phyloP scores from a whole-genome alignment of 2,888 invertebrate species.

The Iphiclides podalirius region DNA sequence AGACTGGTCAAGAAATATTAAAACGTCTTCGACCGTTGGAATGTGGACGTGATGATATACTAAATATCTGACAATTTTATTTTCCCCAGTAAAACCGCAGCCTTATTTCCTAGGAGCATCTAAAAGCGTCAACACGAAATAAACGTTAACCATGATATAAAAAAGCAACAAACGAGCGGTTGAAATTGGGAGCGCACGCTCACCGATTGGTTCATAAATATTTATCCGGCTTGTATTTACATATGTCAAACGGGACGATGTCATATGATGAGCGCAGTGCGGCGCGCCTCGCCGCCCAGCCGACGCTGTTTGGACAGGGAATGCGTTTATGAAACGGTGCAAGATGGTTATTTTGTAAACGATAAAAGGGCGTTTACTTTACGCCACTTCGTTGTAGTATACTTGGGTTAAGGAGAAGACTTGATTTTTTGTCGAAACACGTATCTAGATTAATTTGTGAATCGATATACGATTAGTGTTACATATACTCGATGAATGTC shows the following conservation, averaged over 20 bases:
- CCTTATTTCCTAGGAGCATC: not conserved
- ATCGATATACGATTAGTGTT: no score
- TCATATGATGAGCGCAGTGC: slow-evolving; percentile 27
- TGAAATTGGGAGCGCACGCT: slow-evolving; percentile 28
- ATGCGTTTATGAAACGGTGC: slow-evolving; percentile 8
- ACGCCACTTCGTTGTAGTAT: not conserved
- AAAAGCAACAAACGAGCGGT: slow-evolving; percentile 24
- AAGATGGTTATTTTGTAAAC: not conserved
- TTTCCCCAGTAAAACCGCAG: not conserved
- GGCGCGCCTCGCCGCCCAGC: slow-evolving; percentile 33
- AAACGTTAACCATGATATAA: slow-evolving; percentile 14
- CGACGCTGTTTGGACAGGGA: slow-evolving; percentile 40
- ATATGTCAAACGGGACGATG: slow-evolving; percentile 39
- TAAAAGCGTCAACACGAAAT: slow-evolving; percentile 7
- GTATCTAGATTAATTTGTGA: no score
- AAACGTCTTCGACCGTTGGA: no score
- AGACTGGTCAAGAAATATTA: no score
- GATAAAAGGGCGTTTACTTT: slow-evolving; percentile 5
- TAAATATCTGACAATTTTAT: not conserved
- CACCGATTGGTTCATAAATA: slow-evolving; percentile 39
- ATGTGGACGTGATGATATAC: not conserved
- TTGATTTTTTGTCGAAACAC: no score
- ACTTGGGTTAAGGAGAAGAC: not conserved
- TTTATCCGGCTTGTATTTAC: slow-evolving; percentile 48
- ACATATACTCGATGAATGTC: no score